phyloP scores from a whole-genome alignment of 1,140 invertebrate species.

The Copidosoma floridanum region DNA sequence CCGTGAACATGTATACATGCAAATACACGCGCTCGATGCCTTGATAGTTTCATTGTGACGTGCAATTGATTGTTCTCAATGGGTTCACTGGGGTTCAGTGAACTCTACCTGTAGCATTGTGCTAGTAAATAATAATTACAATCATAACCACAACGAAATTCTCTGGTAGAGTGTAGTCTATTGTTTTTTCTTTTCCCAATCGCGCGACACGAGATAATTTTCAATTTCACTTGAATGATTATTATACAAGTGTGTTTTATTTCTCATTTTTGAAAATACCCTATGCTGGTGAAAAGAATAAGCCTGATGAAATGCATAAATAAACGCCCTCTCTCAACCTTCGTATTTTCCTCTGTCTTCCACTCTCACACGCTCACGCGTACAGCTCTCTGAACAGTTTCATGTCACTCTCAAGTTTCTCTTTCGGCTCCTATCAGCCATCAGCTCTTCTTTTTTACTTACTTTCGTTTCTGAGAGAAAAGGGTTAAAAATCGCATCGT shows the following conservation, averaged over 20 bases:
- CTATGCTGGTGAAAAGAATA: too few relatives aligned
- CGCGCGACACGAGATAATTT: too few relatives aligned
- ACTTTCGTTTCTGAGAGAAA: not conserved
- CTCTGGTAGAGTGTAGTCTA: too few relatives aligned
- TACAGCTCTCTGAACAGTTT: constrained; percentile 7
- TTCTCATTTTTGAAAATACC: too few relatives aligned
- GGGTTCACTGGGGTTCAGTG: constrained; percentile 15
- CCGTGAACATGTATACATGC: too few relatives aligned
- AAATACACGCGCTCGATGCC: constrained; percentile 2
- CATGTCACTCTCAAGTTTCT: constrained; percentile 11
- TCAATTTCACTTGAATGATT: too few relatives aligned
- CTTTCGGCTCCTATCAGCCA: too few relatives aligned
- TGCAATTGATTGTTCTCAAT: constrained; percentile 1
- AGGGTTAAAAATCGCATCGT: constrained; percentile 20
- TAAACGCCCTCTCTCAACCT: not conserved
- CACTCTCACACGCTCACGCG: constrained; percentile 10
- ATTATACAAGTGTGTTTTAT: too few relatives aligned
- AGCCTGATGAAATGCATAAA: too few relatives aligned
- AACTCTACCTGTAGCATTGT: constrained; percentile 12
- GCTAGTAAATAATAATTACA: too few relatives aligned
- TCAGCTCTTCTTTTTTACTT: not conserved
- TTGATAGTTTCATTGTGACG: constrained; percentile 22
- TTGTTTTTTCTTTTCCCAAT: too few relatives aligned
- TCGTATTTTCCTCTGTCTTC: not conserved
- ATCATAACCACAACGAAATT: too few relatives aligned